Conservation (phyloP, 2,113 vertebrate species). For the Calyptomena viridis region DNA sequence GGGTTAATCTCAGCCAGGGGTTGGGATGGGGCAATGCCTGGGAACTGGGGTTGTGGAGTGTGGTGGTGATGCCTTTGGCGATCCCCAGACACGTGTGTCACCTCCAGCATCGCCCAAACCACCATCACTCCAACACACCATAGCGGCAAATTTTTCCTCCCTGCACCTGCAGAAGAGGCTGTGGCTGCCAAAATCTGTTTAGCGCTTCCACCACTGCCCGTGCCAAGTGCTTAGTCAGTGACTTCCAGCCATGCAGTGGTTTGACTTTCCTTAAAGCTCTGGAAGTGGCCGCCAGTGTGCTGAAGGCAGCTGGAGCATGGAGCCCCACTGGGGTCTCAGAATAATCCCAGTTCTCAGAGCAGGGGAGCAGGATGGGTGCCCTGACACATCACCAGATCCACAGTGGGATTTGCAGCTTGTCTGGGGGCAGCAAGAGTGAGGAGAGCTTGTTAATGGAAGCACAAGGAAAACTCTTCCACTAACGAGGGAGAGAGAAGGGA, state of each 20-base stretch:
- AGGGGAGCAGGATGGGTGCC: background rate
- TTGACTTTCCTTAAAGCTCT: conserved; percentile 45
- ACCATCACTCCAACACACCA: background rate
- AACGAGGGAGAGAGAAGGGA: background rate
- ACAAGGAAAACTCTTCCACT: background rate
- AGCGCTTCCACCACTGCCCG: conserved; percentile 12
- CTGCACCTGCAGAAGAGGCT: conserved; percentile 59
- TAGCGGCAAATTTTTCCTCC: background rate
- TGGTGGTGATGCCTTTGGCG: rapidly evolving
- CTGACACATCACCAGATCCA: rapidly evolving
- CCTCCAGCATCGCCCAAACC: background rate
- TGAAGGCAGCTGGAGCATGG: background rate
- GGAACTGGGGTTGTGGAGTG: rapidly evolving
- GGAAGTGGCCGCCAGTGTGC: background rate
- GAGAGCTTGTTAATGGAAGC: background rate
- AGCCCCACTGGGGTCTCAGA: background rate
- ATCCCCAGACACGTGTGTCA: background rate
- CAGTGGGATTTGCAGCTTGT: background rate
- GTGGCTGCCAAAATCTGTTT: conserved; percentile 53
- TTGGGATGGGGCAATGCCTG: background rate
- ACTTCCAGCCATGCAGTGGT: conserved; percentile 41
- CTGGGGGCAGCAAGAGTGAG: background rate
- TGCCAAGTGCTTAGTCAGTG: conserved; percentile 67
- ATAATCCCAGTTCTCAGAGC: background rate
- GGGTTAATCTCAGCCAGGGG: background rate